Base-by-base conservation (phyloP, 2,113 vertebrate species). In the Peromyscus leucopus region DNA sequence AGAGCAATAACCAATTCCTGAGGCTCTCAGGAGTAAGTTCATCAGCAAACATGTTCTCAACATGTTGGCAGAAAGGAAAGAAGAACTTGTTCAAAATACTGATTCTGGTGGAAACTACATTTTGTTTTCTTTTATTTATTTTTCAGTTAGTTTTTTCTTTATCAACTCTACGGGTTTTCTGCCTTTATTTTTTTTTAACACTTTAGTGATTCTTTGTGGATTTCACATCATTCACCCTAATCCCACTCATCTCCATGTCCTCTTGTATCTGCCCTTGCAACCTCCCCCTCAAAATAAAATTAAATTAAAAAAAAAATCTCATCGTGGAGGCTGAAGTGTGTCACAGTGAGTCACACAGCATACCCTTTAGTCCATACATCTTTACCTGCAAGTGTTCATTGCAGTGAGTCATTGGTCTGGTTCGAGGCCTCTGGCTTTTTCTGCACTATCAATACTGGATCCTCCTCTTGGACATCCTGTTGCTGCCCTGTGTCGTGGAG, bases 1-100 rank as follows among this genome's bases (percentile, higher is more conserved):
- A 16, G 48, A 51, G 48, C 7, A 63, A 31, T n/a, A 28, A 63
- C 36, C 39, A 42, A 84, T 84, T 39, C n/a, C 57, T 26, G 42
- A 76, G n/a, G 42, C 33, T 95, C 83, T 90, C 65, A 26, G 78
- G 85, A 87, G 55, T 87, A 51, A 69, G 24, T 78, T 93, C 48
- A 67, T 1, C 92, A 42, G 12, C n/a, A 55, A 93, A n/a, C 39
- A 57, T 51, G 51, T 9, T 51, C 51, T 51, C 51, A 67, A 7
- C 84, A 57, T 69, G 33, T 42, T 80, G 48, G 19, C 72, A 89
- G 51, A 61, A 22, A 61, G 48, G 46, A 59, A 87, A 46, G 21
- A 63, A 4, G 21, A 63, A 6, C 33, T 91, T 61, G 59, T 82
- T 91, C 42, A 92, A 76, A 72, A 78, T 65, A 26, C 42, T 67